Evolutionary conservation across 2,888 invertebrate species (phyloP).

Genomic region (Schizotus pectinicornis): DNA sequence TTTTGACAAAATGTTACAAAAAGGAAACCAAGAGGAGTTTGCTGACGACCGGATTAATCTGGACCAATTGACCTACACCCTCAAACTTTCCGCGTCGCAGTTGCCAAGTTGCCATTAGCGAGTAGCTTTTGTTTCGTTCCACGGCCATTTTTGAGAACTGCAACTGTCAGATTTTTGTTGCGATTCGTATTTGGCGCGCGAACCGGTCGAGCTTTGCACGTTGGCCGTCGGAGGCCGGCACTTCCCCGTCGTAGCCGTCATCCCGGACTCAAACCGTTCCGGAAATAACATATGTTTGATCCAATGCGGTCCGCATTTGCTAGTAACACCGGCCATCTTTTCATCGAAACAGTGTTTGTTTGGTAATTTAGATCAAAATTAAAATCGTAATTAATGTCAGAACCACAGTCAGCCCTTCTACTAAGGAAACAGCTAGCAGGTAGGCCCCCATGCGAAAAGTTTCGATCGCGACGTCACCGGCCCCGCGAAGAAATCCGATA

Average conservation of each 20-base stretch:
- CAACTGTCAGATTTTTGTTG: too few species aligned
- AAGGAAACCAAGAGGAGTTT: too few species aligned
- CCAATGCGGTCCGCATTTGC: constrained; percentile 50
- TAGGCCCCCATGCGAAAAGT: constrained; percentile 59
- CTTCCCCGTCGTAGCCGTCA: constrained; percentile 27
- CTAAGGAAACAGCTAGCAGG: constrained; percentile 96
- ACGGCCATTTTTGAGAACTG: too few species aligned
- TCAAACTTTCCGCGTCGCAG: too few species aligned
- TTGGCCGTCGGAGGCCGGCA: constrained; percentile 8
- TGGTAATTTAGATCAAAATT: constrained; percentile 77
- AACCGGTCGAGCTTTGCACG: too few species aligned
- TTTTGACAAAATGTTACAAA: too few species aligned
- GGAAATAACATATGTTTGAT: constrained; percentile 59
- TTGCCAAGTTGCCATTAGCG: too few species aligned
- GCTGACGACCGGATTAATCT: too few species aligned
- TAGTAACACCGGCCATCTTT: constrained; percentile 73
- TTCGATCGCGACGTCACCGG: neutral
- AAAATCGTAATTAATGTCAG: constrained; percentile 90
- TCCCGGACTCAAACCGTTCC: constrained; percentile 48
- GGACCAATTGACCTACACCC: too few species aligned
- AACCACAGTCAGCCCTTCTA: constrained; percentile 93
- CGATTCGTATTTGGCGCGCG: too few species aligned
- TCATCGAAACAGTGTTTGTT: constrained; percentile 67
- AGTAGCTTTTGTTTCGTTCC: too few species aligned
- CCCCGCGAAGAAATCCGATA: constrained; percentile 14